phyloP scores from a whole-genome alignment of 2,888 invertebrate genomes.

The Horisme vitalbata region DNA sequence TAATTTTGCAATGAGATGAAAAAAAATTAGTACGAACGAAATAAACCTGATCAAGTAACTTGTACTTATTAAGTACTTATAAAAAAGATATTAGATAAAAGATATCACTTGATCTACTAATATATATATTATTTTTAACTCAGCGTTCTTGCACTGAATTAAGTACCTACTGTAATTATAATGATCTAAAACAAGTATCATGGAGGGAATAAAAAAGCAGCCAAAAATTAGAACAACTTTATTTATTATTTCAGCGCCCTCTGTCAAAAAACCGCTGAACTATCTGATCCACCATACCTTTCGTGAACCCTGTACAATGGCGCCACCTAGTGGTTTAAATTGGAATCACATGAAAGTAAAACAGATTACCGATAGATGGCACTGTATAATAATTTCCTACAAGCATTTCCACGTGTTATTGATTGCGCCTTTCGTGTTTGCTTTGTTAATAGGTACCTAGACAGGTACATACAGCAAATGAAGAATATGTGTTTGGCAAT shows the following conservation, averaged over 20 bases:
- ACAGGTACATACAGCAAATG: slow-evolving; percentile 33
- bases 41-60: too few relatives aligned
- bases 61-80: too few relatives aligned
- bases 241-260: slow-evolving; percentile 46
- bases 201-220: too few relatives aligned
- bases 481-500: slow-evolving; percentile 7
- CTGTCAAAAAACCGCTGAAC: slow-evolving; percentile 37
- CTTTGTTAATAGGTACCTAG: slow-evolving; percentile 16
- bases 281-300: slow-evolving; percentile 9
- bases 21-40: too few relatives aligned
- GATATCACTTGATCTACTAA: too few relatives aligned
- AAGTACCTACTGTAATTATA: too few relatives aligned
- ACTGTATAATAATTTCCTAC: slow-evolving; percentile 40
- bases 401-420: slow-evolving; percentile 48
- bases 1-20: too few relatives aligned
- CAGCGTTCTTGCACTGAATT: too few relatives aligned
- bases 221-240: too few relatives aligned
- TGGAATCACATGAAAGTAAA: slow-evolving; percentile 34
- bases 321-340: slow-evolving; percentile 35
- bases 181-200: too few relatives aligned
- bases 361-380: slow-evolving; percentile 53
- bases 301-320: slow-evolving; percentile 19
- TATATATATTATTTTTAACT: too few relatives aligned
- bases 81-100: too few relatives aligned
- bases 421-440: slow-evolving; percentile 47